Evolutionary conservation across 2,888 invertebrate species (phyloP).

Genomic region (Reticulitermes lucifugus): DNA sequence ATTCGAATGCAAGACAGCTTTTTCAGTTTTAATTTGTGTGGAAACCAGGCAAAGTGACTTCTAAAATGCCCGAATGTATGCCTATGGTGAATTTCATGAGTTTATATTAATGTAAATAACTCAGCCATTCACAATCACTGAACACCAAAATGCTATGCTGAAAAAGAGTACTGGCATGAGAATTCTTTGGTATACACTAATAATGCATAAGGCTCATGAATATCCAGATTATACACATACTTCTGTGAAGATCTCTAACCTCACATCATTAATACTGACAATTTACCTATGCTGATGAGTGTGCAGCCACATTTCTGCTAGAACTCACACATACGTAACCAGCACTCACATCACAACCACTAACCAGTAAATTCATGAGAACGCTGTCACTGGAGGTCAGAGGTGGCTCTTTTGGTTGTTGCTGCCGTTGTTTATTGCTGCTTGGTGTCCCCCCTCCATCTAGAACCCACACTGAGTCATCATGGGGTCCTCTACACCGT

Average conservation of each 20-base stretch:
- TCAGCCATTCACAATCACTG: neutral
- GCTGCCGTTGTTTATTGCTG: neutral
- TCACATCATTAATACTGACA: conserved; percentile 15
- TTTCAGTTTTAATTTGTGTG: no score
- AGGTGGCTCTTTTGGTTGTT: conserved; percentile 31
- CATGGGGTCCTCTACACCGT: neutral
- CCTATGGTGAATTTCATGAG: neutral
- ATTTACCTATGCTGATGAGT: neutral
- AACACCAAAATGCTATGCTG: neutral
- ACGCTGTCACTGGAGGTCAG: conserved; percentile 75
- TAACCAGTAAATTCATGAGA: conserved; percentile 94
- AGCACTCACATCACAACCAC: conserved; percentile 94
- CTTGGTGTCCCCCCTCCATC: conserved; percentile 45
- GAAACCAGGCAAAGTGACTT: no score
- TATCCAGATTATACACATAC: neutral
- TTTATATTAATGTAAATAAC: neutral
- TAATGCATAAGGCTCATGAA: conserved; percentile 21
- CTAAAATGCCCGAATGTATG: neutral
- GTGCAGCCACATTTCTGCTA: conserved; percentile 56
- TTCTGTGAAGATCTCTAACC: no score
- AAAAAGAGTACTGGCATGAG: neutral
- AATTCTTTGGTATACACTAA: neutral
- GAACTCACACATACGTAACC: conserved; percentile 87
- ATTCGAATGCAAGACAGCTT: no score
- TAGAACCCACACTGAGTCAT: conserved; percentile 38